These are phyloP conservation scores for Protodeltote pygarga DNA, from an alignment of 2,888 invertebrate species.

Conservation along the genomic window DNA sequence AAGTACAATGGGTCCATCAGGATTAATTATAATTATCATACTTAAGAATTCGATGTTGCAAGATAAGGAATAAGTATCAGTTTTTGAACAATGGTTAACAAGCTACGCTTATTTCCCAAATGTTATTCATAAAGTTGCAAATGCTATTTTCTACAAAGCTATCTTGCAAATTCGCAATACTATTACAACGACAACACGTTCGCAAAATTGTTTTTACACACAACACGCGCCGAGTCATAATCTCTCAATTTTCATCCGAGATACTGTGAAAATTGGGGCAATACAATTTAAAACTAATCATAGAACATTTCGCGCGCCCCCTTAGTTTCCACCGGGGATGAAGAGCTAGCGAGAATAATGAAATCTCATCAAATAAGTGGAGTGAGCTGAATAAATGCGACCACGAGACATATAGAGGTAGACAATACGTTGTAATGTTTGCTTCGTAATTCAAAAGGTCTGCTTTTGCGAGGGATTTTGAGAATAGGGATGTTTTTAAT, in stretches of 20 bases:
- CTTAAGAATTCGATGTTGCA: too few species aligned
- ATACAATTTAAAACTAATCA: slow-evolving; percentile 59
- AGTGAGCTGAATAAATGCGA: slow-evolving; percentile 58
- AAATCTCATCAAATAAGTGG: slow-evolving; percentile 68
- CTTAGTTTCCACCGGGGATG: slow-evolving; percentile 42
- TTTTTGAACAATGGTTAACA: too few species aligned
- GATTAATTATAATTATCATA: too few species aligned
- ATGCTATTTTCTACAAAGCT: too few species aligned
- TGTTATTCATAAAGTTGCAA: too few species aligned
- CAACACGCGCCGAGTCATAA: slow-evolving; percentile 33
- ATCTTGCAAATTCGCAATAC: background rate
- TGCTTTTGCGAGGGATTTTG: slow-evolving; percentile 23
- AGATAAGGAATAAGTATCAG: too few species aligned
- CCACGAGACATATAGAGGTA: slow-evolving; percentile 37
- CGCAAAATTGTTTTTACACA: slow-evolving; percentile 32
- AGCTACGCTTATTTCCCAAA: too few species aligned
- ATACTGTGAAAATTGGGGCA: slow-evolving; percentile 47
- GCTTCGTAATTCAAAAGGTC: slow-evolving; percentile 62
- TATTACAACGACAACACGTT: slow-evolving; percentile 1
- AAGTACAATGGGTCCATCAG: too few species aligned
- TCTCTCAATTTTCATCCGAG: slow-evolving; percentile 39
- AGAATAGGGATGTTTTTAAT: slow-evolving; percentile 28
- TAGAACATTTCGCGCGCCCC: slow-evolving; percentile 39
- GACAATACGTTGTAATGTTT: slow-evolving; percentile 63
- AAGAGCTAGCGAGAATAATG: slow-evolving; percentile 68